Evolutionary conservation across 2,797 vertebrate species (phyloP).

Genomic region (Pipistrellus kuhlii): DNA sequence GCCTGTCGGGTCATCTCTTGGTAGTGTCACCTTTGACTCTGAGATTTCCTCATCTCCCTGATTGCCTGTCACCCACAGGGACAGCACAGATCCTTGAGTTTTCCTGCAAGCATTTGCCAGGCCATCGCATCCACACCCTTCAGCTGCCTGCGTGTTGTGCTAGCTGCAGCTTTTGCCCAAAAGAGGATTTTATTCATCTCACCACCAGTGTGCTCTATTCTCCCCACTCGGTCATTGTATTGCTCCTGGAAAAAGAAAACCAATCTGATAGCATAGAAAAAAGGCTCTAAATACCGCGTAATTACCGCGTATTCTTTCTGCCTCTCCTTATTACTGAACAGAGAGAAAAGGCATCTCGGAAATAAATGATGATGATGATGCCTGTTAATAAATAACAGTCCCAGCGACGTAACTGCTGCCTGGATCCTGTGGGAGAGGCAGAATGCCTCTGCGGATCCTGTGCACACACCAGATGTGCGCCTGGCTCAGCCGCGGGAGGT

Average conservation of each 20-base stretch:
- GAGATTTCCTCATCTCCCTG: neutral
- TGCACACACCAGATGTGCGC: accelerated
- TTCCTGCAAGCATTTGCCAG: neutral
- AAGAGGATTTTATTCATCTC: neutral
- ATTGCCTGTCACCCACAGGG: neutral
- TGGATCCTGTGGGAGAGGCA: neutral
- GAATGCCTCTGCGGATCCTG: neutral
- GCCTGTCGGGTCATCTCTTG: neutral
- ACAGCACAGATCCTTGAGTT: neutral
- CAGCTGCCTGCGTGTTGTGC: neutral
- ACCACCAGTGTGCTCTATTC: neutral
- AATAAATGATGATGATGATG: neutral
- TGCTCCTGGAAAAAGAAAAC: conserved; percentile 29
- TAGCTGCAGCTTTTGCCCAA: neutral
- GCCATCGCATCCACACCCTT: neutral
- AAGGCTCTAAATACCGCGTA: conserved; percentile 57
- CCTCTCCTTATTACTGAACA: neutral
- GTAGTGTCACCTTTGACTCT: neutral
- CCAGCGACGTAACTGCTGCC: neutral
- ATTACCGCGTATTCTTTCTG: neutral
- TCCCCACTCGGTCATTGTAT: neutral
- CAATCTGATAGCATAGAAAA: neutral
- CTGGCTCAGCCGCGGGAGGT: neutral
- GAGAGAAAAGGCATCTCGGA: neutral
- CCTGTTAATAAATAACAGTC: neutral